These are phyloP conservation scores for Spermophilus dauricus DNA, from an alignment of 2,113 vertebrate genomes.

Conservation along the genomic window DNA sequence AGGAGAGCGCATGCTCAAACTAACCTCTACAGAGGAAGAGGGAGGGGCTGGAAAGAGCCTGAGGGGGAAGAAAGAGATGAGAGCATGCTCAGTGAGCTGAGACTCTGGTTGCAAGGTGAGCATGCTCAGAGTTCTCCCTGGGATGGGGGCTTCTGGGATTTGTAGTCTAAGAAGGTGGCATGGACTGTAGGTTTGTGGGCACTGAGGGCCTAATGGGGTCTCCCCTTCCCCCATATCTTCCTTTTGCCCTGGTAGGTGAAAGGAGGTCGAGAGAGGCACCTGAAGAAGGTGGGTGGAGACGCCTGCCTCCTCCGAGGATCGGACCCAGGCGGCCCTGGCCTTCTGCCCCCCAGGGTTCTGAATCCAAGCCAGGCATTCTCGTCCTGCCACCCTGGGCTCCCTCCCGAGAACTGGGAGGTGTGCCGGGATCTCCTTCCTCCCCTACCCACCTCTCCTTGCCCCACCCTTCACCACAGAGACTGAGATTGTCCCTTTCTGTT, in stretches of 20 bases:
- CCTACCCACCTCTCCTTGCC: conserved; percentile 29
- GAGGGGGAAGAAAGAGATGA: conserved; percentile 71
- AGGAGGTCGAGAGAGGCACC: conserved; percentile 93
- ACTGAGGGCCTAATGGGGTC: conserved; percentile 59
- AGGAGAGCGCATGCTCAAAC: conserved; percentile 75
- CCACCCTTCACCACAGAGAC: conserved; percentile 34
- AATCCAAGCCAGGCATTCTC: conserved; percentile 82
- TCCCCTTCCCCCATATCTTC: conserved; percentile 58
- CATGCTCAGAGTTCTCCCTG: conserved; percentile 73
- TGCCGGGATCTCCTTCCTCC: conserved; percentile 76
- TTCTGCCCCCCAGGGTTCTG: conserved; percentile 82
- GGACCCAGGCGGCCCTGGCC: conserved; percentile 80
- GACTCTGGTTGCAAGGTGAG: conserved; percentile 73
- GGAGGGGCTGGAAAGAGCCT: conserved; percentile 77
- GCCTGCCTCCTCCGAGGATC: conserved; percentile 78
- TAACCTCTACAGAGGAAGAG: conserved; percentile 68
- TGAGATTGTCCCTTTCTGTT: conserved; percentile 59
- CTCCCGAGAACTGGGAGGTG: conserved; percentile 85
- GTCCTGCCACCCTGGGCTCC: conserved; percentile 84
- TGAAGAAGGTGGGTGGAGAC: conserved; percentile 92
- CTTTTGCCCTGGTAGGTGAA: conserved; percentile 90
- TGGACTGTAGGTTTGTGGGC: not conserved
- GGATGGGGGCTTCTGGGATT: conserved; percentile 78
- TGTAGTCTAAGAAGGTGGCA: conserved; percentile 70
- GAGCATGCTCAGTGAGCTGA: conserved; percentile 80